Evolutionary conservation across 2,888 invertebrate species (phyloP), one percentile per base, ranked within the genome.

Genomic region (Rapana venosa): DNA sequence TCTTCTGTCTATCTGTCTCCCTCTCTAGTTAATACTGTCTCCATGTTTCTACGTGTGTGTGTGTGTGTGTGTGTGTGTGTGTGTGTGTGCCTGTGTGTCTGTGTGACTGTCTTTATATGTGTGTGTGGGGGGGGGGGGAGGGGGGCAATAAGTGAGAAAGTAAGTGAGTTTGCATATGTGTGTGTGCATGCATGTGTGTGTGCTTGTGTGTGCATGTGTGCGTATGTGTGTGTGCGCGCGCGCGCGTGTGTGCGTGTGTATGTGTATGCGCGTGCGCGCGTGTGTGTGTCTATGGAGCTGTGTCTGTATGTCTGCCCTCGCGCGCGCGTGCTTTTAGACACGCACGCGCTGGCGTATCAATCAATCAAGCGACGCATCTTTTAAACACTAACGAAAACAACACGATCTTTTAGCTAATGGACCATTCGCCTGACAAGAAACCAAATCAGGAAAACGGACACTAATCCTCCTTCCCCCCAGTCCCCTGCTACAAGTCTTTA

Each of bases 121-220:
- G n/a, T n/a, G 74, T n/a, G n/a, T n/a, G 74, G n/a, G n/a, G n/a
- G n/a, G n/a, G n/a, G n/a, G n/a, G n/a, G n/a, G n/a, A n/a, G n/a
- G n/a, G n/a, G n/a, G n/a, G n/a, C n/a, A n/a, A n/a, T n/a, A n/a
- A n/a, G n/a, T n/a, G n/a, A n/a, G n/a, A n/a, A n/a, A n/a, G 17
- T 61, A 61, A 15, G 17, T 61, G 17, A 15, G 17, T 61, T 15
- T 61, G 17, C 17, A 61, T 61, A 61, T 32, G 79, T 32, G 35
- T 32, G 79, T 32, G 35, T 32, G 35, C 13, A 15, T 32, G 79
- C 35, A 35, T 35, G 79, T 79, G 79, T 35, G 35, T 79, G 35
- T 79, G 79, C 35, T 35, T 79, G 32, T 79, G 79, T 79, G 79
- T 79, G 35, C 35, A 4, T 79, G 79, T 79, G 79, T 79, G 79